Percentiles rank a stretch among this genome's conserved stretches.
Evolutionary conservation across 2,113 vertebrate genomes (phyloP).

Genomic region (Benitochromis conjunctus): DNA sequence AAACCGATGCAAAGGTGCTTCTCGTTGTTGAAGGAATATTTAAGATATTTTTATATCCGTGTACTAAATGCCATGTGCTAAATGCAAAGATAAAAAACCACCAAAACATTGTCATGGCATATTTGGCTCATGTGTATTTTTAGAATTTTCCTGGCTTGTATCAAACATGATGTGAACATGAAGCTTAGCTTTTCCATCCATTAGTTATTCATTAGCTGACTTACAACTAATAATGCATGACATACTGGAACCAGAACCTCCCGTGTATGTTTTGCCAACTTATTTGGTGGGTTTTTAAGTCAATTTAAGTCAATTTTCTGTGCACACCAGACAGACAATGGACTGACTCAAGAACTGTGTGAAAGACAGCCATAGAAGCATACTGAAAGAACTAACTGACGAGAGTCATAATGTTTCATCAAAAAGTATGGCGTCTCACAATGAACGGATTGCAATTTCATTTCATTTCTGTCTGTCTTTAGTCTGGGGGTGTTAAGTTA

Average conservation of each 20-base stretch:
- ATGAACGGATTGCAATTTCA: neutral
- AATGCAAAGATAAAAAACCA: neutral
- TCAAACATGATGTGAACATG: neutral
- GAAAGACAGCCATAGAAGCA: conserved; percentile 1
- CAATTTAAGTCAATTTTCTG: conserved; percentile 1
- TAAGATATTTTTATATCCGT: neutral
- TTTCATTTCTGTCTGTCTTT: neutral
- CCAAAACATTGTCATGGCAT: neutral
- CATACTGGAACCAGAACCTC: neutral
- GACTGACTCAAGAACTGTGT: neutral
- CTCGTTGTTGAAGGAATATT: neutral
- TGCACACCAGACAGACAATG: neutral
- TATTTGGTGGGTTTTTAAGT: neutral
- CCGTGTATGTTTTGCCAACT: neutral
- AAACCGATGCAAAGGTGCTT: neutral
- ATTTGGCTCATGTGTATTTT: neutral
- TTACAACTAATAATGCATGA: conserved; percentile 6
- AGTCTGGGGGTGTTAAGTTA: neutral
- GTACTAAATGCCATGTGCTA: neutral
- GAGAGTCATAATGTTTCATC: neutral
- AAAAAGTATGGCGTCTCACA: neutral
- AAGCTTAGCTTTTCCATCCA: conserved; percentile 21
- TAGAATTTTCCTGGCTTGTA: neutral
- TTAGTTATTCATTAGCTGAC: conserved; percentile 22
- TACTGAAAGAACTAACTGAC: neutral